Conservation (phyloP, 2,113 vertebrate species). For the Hemiscyllium ocellatum region DNA sequence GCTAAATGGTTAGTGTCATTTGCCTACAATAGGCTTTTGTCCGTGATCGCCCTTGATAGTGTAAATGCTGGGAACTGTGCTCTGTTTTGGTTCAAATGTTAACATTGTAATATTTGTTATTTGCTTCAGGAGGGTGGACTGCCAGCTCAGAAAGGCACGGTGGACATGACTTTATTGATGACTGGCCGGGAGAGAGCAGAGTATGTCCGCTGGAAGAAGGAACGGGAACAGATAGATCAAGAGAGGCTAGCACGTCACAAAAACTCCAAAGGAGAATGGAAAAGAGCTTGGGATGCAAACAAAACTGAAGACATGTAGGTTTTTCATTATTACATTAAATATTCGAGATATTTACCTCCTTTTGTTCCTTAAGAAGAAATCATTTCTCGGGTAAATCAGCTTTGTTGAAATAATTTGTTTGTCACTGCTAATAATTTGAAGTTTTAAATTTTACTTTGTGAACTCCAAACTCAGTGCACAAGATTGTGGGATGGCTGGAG, state of each 20-base stretch:
- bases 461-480: neutral
- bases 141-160: conserved; percentile 43
- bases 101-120: conserved; percentile 34
- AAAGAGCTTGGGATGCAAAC: conserved; percentile 89
- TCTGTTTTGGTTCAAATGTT: neutral
- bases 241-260: conserved; percentile 84
- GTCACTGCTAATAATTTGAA: neutral
- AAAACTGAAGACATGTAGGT: conserved; percentile 85
- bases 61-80: neutral
- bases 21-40: neutral
- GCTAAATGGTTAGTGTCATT: neutral
- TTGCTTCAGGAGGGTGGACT: conserved; percentile 52
- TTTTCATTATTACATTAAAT: neutral
- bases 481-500: neutral
- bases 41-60: neutral
- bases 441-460: neutral
- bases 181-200: conserved; percentile 67
- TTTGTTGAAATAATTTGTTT: neutral
- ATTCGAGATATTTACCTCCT: neutral
- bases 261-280: conserved; percentile 90
- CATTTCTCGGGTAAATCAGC: neutral
- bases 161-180: conserved; percentile 59
- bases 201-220: conserved; percentile 83
- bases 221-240: conserved; percentile 82
- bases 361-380: neutral